These are phyloP conservation scores for Athene noctua DNA, from an alignment of 2,113 vertebrate species.

Conservation along the genomic window DNA sequence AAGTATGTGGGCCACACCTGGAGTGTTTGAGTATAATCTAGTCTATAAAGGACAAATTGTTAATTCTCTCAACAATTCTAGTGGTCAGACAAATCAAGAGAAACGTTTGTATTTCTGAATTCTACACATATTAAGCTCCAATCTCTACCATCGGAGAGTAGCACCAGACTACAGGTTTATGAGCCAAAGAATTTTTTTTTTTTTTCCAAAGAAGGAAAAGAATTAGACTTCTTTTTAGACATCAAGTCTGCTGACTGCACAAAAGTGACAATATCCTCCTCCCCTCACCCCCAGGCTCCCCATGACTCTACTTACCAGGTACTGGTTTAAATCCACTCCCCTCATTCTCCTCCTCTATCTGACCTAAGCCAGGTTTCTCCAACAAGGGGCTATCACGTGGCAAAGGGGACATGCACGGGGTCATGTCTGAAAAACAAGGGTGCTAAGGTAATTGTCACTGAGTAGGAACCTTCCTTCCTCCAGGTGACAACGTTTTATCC, in stretches of 20 bases:
- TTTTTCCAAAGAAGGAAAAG: background rate
- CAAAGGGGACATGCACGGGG: slow-evolving; percentile 90
- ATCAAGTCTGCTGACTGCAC: background rate
- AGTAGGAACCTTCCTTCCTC: background rate
- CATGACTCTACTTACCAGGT: slow-evolving; percentile 75
- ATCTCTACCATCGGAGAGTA: background rate
- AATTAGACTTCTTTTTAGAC: background rate
- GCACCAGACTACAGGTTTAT: background rate
- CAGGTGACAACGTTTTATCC: background rate
- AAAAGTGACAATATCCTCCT: background rate
- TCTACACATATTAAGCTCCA: background rate
- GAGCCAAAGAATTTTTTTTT: background rate
- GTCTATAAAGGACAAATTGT: background rate
- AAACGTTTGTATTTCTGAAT: background rate
- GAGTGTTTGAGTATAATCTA: background rate
- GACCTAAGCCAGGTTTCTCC: slow-evolving; percentile 79
- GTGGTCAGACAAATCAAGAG: background rate
- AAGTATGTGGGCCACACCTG: background rate
- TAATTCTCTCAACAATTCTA: background rate
- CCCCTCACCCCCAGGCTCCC: background rate
- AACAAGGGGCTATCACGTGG: slow-evolving; percentile 80
- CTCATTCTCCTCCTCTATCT: slow-evolving; percentile 81
- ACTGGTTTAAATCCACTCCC: slow-evolving; percentile 74
- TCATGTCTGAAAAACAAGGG: slow-evolving; percentile 82
- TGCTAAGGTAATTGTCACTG: background rate